Evolutionary conservation across 2,888 invertebrate species (phyloP).

Genomic region (Aporophyla nigra): DNA sequence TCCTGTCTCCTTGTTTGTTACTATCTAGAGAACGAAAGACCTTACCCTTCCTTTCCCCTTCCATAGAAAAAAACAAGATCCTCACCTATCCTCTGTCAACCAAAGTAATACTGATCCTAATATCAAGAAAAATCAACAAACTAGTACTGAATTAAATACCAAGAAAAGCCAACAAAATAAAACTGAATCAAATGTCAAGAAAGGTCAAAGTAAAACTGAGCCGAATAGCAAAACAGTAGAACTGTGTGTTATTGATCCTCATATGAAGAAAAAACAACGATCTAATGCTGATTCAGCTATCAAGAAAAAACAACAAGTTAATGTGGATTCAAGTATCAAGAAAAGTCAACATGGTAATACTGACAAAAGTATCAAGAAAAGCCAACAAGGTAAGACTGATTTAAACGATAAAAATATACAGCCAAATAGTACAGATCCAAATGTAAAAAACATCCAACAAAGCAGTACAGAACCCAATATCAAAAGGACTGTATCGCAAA

Average conservation of each 20-base stretch:
- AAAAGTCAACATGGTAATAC: conserved; percentile 53
- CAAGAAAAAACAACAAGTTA: conserved; percentile 28
- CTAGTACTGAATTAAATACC: conserved; percentile 71
- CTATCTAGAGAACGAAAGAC: conserved; percentile 64
- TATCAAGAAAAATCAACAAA: conserved; percentile 68
- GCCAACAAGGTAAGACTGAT: conserved; percentile 55
- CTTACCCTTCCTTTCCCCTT: conserved; percentile 88
- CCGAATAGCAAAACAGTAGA: conserved; percentile 27
- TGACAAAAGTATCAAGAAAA: conserved; percentile 77
- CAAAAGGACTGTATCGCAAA: conserved; percentile 72
- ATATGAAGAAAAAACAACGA: conserved; percentile 36
- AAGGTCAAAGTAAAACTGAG: conserved; percentile 35
- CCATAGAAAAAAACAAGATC: conserved; percentile 82
- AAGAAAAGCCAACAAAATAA: conserved; percentile 64
- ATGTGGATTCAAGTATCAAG: conserved; percentile 56
- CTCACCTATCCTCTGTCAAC: conserved; percentile 75
- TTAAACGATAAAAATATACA: conserved; percentile 9
- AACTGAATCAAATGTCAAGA: conserved; percentile 32
- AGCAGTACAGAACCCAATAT: conserved; percentile 75
- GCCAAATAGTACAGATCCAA: conserved; percentile 71
- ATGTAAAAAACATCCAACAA: conserved; percentile 77
- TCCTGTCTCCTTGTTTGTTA: conserved; percentile 90
- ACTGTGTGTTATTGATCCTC: conserved; percentile 10
- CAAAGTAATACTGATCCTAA: conserved; percentile 81
- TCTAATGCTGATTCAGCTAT: conserved; percentile 16